Evolutionary conservation across 2,888 invertebrate genomes (phyloP), one percentile per base, ranked within the genome.

Genomic region (Cotesia congregata): DNA sequence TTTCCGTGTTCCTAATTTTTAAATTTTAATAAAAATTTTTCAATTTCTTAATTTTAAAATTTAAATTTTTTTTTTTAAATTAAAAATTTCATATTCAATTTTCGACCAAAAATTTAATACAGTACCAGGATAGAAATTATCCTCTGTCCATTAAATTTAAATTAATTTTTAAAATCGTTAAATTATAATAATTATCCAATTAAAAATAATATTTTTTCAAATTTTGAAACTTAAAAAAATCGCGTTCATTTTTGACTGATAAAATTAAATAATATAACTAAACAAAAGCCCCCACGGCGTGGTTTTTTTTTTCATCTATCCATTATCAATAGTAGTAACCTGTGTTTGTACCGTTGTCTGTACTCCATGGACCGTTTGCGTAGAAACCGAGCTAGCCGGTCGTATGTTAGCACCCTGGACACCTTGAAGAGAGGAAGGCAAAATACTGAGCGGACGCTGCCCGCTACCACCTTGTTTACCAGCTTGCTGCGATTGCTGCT

Each of bases 351-450:
- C 87, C 80, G 90, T 87, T 50, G 89, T 83, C 81, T 89, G 88
- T 71, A 89, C 88, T 82, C 89, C 87, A 76, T 91, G 90, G 78
- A 88, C 89, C 0, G 96, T 96, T 89, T 96, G 96, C 0, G 96
- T 96, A 5, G 96, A 96, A 9, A 96, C 96, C 0, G 95, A 95
- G 82, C 95, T 94, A 4, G 91, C 95, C 0, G 96, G 95, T 71
- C 96, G 91, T 80, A 95, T 93, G 82, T 92, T 92, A 15, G 91
- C 90, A 72, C 92, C 90, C 83, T 92, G 89, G 4, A 89, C 87
- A 0, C 88, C 87, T 91, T 90, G 90, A 64, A 88, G 82, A 6
- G 89, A 88, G 90, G 90, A 90, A 89, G 95, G 94, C 81, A 94
- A 86, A 74, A 95, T 94, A 85, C 91, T 92, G 74, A 89, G 78